Conservation (phyloP, 2,888 invertebrate genomes). For the Geophilus truncorum region DNA sequence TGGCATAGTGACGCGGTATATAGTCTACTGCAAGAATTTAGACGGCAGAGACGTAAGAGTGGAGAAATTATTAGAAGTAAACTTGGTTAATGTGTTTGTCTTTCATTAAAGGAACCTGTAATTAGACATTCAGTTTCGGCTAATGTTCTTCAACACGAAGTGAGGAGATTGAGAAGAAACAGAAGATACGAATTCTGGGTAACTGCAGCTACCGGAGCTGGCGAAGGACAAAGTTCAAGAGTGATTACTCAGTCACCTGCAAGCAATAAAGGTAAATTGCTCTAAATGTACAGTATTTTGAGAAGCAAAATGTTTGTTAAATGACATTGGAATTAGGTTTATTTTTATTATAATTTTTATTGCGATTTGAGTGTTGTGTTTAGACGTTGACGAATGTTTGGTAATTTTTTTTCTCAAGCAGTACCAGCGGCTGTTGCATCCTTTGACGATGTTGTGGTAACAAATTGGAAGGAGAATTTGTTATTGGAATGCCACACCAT, state of each 20-base stretch:
- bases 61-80: neutral
- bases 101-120: slow-evolving; percentile 22
- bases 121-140: slow-evolving; percentile 28
- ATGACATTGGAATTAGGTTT: neutral
- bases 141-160: slow-evolving; percentile 36
- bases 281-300: neutral
- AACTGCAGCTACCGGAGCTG: slow-evolving; percentile 37
- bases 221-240: slow-evolving; percentile 43
- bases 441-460: slow-evolving; percentile 34
- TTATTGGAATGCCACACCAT: slow-evolving; percentile 35
- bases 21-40: slow-evolving; percentile 43
- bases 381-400: neutral
- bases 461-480: slow-evolving; percentile 37
- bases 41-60: slow-evolving; percentile 35
- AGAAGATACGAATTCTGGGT: slow-evolving; percentile 40
- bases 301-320: too few species aligned
- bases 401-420: slow-evolving; percentile 17
- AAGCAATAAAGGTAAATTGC: slow-evolving; percentile 42
- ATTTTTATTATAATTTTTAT: neutral
- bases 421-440: slow-evolving; percentile 38
- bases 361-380: neutral
- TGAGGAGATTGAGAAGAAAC: slow-evolving; percentile 41
- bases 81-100: neutral
- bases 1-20: slow-evolving; percentile 48
- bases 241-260: slow-evolving; percentile 43